Evolutionary conservation across 2,797 vertebrate genomes (phyloP).

Genomic region (Ctenopoma kingsleyae): DNA sequence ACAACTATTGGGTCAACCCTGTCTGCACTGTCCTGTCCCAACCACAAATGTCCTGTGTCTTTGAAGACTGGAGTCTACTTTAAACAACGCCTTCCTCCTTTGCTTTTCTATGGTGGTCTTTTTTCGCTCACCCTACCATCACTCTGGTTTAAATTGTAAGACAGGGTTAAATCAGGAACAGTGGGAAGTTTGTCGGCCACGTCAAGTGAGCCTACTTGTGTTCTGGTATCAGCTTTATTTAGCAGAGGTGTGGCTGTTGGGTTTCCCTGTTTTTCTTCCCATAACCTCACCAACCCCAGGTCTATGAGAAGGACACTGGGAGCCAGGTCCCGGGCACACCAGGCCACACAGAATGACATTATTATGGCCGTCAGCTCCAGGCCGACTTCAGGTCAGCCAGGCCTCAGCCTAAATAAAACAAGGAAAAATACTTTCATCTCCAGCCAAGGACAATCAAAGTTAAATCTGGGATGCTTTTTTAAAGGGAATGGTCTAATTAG

Average conservation of each 20-base stretch:
- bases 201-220: slow-evolving; percentile 48
- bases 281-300: slow-evolving; percentile 61
- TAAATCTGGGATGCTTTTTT: slow-evolving; percentile 2
- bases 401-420: slow-evolving; percentile 6
- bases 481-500: not conserved
- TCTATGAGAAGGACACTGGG: slow-evolving; percentile 50
- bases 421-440: slow-evolving; percentile 28
- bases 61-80: slow-evolving; percentile 61
- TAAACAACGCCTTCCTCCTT: slow-evolving; percentile 54
- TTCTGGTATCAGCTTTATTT: slow-evolving; percentile 76
- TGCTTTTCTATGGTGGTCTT: slow-evolving; percentile 59
- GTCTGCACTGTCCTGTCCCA: slow-evolving; percentile 46
- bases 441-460: slow-evolving; percentile 4
- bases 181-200: slow-evolving; percentile 67
- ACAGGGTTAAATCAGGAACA: slow-evolving; percentile 60
- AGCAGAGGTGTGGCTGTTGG: slow-evolving; percentile 75
- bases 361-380: slow-evolving; percentile 15
- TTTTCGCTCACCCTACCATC: slow-evolving; percentile 53
- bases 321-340: slow-evolving; percentile 42
- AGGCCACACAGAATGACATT: slow-evolving; percentile 65
- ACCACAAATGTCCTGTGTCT: slow-evolving; percentile 65
- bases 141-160: slow-evolving; percentile 76
- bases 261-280: slow-evolving; percentile 66
- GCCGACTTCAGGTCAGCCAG: slow-evolving; percentile 28
- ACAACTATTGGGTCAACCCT: slow-evolving; percentile 35